These are phyloP conservation scores for Platorchestia sp. DNA, from an alignment of 1,140 invertebrate species.

Conservation along the genomic window DNA sequence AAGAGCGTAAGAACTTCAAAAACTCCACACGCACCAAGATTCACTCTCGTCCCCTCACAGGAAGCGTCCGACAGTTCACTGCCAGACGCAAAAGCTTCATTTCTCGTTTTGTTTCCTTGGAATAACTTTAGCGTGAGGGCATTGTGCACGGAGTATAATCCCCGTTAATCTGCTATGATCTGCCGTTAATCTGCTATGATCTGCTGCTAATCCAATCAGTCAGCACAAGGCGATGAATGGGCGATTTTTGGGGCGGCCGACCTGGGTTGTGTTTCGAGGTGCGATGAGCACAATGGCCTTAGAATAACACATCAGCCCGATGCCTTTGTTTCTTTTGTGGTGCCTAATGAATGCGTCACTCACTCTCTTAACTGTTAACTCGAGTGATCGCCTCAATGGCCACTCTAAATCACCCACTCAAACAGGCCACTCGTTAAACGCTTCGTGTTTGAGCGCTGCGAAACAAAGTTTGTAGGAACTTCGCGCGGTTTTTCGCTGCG, in stretches of 20 bases:
- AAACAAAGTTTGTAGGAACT: too few relatives aligned
- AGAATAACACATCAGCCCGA: conserved; percentile 12
- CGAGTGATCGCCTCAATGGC: not conserved
- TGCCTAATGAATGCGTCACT: not conserved
- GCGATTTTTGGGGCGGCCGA: not conserved
- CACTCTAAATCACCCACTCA: conserved; percentile 7
- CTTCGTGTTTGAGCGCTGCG: not conserved
- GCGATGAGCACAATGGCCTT: not conserved
- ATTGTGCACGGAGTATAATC: not conserved
- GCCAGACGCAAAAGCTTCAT: not conserved
- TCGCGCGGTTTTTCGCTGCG: too few relatives aligned
- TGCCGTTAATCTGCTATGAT: conserved; percentile 31
- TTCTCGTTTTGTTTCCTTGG: conserved; percentile 18
- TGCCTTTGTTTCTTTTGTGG: conserved; percentile 20
- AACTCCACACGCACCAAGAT: not conserved
- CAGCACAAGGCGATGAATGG: not conserved
- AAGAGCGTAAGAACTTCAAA: not conserved
- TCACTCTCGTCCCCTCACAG: not conserved
- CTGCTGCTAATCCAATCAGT: conserved; percentile 33
- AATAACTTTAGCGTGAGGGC: conserved; percentile 26
- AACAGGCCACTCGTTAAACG: not conserved
- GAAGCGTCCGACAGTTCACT: not conserved
- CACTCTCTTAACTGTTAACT: conserved; percentile 27
- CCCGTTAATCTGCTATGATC: conserved; percentile 19
- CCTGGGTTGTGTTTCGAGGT: not conserved